Base-by-base conservation (phyloP, 2,113 vertebrate genomes). In the Amazona guildingii region DNA sequence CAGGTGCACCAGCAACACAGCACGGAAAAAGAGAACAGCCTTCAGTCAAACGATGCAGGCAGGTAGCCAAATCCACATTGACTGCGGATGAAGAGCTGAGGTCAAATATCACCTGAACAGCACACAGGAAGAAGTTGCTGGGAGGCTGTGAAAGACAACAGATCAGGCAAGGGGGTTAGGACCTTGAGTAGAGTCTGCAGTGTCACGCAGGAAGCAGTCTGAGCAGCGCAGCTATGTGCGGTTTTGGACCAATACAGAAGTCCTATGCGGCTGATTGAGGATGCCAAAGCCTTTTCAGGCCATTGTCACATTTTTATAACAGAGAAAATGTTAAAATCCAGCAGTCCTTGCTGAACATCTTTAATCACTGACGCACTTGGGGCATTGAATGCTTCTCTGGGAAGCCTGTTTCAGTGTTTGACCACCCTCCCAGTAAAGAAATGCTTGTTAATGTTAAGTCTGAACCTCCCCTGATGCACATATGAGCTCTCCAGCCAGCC, bases 301-400 rank as follows among this genome's bases (percentile, higher is more conserved):
- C 10, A 41, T 54, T 13, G 10, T 7, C 13, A 44, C 3, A 31
- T 46, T 59, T 90, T 78, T 68, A 46, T 29, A 2, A 43, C 33
- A 73, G 43, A 69, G 11, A 7, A 48, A 41, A 70, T 37, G 13
- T 39, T 76, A 41, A 79, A 92, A 54, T 77, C 14, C 68, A 80
- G 4, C 21, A 69, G 46, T 9, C 9, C 7, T 69, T 48, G 19
- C 5, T 29, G 37, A 83, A 43, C 1, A 6, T 6, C 69, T 9
- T 74, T 55, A 19, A 55, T 41, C 13, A 41, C 17, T 46, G 39
- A n/a, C 37, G 57, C 7, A 5, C 14, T n/a, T 54, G 28, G 8
- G 19, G 2, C 14, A 61, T 19, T 1, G 3, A 13, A 3, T 7
- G 20, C 18, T n/a, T 69, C 39, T 69, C 29, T 5, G n/a, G n/a